These are phyloP conservation scores for Apaloderma vittatum DNA, from an alignment of 2,113 vertebrate species.

Conservation along the genomic window DNA sequence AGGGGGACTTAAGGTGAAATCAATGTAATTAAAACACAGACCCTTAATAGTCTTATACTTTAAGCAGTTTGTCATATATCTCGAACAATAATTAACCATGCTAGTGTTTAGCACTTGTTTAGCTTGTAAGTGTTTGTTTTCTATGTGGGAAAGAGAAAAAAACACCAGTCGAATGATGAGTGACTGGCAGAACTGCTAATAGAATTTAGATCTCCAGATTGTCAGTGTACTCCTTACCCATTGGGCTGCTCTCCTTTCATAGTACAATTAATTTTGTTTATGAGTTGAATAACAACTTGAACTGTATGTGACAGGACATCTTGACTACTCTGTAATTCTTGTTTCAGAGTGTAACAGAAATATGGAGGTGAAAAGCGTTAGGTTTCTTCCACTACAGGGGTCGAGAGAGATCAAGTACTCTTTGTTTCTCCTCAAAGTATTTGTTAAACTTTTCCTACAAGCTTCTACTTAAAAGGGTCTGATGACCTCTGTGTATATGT, in stretches of 20 bases:
- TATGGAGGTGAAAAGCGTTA: background rate
- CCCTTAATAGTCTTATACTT: background rate
- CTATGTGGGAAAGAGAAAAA: background rate
- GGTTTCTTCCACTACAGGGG: background rate
- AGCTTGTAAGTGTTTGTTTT: background rate
- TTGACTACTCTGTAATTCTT: background rate
- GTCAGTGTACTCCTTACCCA: background rate
- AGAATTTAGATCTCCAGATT: conserved; percentile 1
- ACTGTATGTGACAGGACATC: background rate
- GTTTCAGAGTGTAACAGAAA: background rate
- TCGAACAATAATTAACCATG: conserved; percentile 26
- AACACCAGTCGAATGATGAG: background rate
- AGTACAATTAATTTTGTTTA: background rate
- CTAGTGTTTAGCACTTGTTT: background rate
- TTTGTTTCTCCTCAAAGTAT: background rate
- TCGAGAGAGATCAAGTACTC: background rate
- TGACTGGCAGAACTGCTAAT: conserved; percentile 1
- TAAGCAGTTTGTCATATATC: background rate
- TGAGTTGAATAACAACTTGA: background rate
- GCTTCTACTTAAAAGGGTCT: background rate
- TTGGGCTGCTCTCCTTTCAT: background rate
- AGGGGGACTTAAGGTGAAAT: conserved; percentile 36
- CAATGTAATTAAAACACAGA: conserved; percentile 52
- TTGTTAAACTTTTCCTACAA: background rate
- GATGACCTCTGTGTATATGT: background rate